A percentile compares a stretch with the other conserved stretches of the same genome.
phyloP scores from a whole-genome alignment of 2,113 vertebrate species.

The Chionis minor region DNA sequence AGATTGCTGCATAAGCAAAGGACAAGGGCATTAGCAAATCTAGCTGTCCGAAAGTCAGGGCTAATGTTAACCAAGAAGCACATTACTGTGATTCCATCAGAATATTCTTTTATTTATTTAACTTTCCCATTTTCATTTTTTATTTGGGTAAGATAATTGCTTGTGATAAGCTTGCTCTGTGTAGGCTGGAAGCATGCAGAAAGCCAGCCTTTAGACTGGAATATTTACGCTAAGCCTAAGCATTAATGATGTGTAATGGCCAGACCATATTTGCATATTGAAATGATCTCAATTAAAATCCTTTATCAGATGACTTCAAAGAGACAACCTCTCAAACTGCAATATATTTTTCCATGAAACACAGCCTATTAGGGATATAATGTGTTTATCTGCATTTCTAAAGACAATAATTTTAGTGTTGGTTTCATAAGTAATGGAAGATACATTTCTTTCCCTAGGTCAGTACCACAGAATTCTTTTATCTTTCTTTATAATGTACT shows the following conservation, averaged over 20 bases:
- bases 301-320: slow-evolving; percentile 64
- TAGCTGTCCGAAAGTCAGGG: slow-evolving; percentile 67
- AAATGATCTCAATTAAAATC: slow-evolving; percentile 76
- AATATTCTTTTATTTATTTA: slow-evolving; percentile 81
- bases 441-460: neutral
- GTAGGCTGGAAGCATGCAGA: slow-evolving; percentile 65
- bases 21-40: slow-evolving; percentile 59
- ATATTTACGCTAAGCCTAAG: slow-evolving; percentile 32
- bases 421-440: slow-evolving; percentile 50
- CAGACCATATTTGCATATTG: slow-evolving; percentile 72
- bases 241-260: slow-evolving; percentile 43
- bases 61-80: slow-evolving; percentile 69
- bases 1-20: slow-evolving; percentile 66
- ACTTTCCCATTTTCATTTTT: slow-evolving; percentile 81
- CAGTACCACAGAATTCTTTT: neutral
- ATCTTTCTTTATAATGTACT: slow-evolving; percentile 19
- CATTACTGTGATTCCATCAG: slow-evolving; percentile 73
- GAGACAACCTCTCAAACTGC: slow-evolving; percentile 60
- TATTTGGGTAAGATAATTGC: slow-evolving; percentile 85
- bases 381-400: slow-evolving; percentile 54
- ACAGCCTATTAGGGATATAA: slow-evolving; percentile 33
- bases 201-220: slow-evolving; percentile 12
- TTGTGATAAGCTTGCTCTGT: slow-evolving; percentile 73
- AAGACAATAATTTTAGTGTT: slow-evolving; percentile 24
- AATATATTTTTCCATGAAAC: slow-evolving; percentile 36